Evolutionary conservation across 2,888 invertebrate species (phyloP).

Genomic region (Stenoptilia bipunctidactyla): DNA sequence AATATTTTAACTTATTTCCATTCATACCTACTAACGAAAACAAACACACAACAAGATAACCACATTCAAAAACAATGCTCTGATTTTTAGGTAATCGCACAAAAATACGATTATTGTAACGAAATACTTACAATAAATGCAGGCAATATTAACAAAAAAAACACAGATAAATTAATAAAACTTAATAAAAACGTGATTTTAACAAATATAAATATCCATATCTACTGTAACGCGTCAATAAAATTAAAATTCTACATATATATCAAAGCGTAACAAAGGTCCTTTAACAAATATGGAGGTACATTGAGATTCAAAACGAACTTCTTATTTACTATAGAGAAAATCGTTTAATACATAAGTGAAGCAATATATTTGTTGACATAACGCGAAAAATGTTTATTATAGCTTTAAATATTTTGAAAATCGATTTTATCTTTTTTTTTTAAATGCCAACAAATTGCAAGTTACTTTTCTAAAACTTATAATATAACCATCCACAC

Average conservation of each 20-base stretch:
- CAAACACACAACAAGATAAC: constrained; percentile 15
- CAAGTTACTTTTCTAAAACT: neutral
- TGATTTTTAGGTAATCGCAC: too few species aligned
- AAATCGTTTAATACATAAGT: neutral
- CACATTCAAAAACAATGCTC: constrained; percentile 8
- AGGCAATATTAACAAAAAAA: constrained; percentile 9
- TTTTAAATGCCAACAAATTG: neutral
- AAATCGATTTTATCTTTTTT: constrained; percentile 3
- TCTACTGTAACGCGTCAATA: too few species aligned
- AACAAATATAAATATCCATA: constrained; percentile 5
- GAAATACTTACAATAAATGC: constrained; percentile 1
- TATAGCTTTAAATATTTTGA: constrained; percentile 2
- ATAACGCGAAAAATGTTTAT: constrained; percentile 1
- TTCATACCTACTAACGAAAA: constrained; percentile 18
- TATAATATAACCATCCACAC: constrained; percentile 41
- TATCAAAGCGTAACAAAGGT: too few species aligned
- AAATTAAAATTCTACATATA: too few species aligned
- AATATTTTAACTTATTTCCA: constrained; percentile 17
- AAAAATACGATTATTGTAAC: too few species aligned
- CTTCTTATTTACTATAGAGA: neutral
- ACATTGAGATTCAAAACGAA: neutral
- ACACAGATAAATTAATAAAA: constrained; percentile 3
- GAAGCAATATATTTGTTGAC: neutral
- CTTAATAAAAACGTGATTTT: constrained; percentile 8
- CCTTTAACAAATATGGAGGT: too few species aligned